These are phyloP conservation scores for Drosophila truncata DNA, from an alignment of 1,140 invertebrate species.

Conservation along the genomic window DNA sequence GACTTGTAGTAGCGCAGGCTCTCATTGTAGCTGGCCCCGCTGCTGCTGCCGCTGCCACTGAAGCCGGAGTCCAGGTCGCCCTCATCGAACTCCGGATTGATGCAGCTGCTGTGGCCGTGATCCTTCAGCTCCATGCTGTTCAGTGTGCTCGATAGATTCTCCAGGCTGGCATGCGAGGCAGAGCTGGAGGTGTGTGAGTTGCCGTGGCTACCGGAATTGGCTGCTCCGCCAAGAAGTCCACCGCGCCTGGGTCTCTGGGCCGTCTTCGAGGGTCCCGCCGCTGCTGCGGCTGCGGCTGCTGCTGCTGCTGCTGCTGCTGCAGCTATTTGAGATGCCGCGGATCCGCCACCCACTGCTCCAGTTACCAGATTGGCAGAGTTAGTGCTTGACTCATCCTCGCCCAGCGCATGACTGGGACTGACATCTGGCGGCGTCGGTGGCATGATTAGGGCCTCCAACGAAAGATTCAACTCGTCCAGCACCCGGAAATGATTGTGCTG, in stretches of 20 bases:
- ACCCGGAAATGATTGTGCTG: constrained; percentile 92
- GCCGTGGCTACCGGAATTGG: constrained; percentile 27
- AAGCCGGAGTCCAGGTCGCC: constrained; percentile 93
- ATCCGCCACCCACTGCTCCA: constrained; percentile 24
- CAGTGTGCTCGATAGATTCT: constrained; percentile 87
- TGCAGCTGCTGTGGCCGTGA: constrained; percentile 87
- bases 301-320: constrained; percentile 85
- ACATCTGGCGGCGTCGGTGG: constrained; percentile 86
- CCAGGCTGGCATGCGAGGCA: constrained; percentile 85
- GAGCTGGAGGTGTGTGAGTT: constrained; percentile 57
- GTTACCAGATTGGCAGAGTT: constrained; percentile 17
- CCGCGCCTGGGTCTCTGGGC: constrained; percentile 63
- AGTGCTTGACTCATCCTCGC: constrained; percentile 69
- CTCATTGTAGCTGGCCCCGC: constrained; percentile 91
- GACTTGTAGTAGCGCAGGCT: constrained; percentile 87
- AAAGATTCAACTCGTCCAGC: constrained; percentile 93
- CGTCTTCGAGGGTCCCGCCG: constrained; percentile 71
- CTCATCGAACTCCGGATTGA: constrained; percentile 88
- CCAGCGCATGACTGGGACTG: constrained; percentile 63
- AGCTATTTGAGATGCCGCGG: background rate
- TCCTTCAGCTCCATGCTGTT: constrained; percentile 89
- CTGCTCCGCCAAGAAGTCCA: constrained; percentile 72
- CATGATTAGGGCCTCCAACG: constrained; percentile 94
- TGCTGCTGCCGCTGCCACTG: constrained; percentile 90
- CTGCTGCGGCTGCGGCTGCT: constrained; percentile 85